Evolutionary conservation across 2,797 vertebrate genomes (phyloP), one percentile per base, ranked within the genome.

Genomic region (Anableps anableps): DNA sequence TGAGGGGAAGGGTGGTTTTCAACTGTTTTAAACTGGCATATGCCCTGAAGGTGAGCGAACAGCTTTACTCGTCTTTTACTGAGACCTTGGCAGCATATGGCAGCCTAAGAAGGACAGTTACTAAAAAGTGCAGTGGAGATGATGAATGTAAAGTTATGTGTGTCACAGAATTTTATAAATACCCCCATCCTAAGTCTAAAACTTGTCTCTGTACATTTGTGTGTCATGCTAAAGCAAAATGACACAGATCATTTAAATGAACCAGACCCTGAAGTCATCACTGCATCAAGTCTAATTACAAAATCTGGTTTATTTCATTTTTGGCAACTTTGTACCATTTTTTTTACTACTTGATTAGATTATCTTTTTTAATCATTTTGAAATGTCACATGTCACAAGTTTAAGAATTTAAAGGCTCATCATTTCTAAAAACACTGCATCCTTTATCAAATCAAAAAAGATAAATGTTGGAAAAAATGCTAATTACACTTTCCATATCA

Each of bases 231-330:
- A 77, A 60, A 60, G 62, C 34, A 84, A 84, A 85, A 85, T n/a
- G 88, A 91, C 88, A 88, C 78, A 75, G 76, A 82, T 90, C 84
- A 89, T 91, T 90, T 87, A 88, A 90, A 92, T 89, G 83, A 88
- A 83, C 26, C 60, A 74, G 81, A 89, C 85, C 74, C 71, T 47
- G 83, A 89, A 86, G 87, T 91, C 88, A 90, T 72, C 1, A 81
- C 88, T 84, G 58, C 77, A 58, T 23, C 17, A 60, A 85, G 88
- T 55, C 80, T 76, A 53, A 21, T 51, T 36, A 50, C 3, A 26
- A 3, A 3, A 23, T 48, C 72, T 11, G 17, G 21, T 53, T 41
- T 41, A 41, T 41, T 6, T 43, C 82, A 83, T 83, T 73, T 84
- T 76, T 60, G 26, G 34, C 82, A 84, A 85, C 85, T 81, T 84